Conservation (phyloP, 2,888 invertebrate species). For the Zaprionus obscuricornis region DNA sequence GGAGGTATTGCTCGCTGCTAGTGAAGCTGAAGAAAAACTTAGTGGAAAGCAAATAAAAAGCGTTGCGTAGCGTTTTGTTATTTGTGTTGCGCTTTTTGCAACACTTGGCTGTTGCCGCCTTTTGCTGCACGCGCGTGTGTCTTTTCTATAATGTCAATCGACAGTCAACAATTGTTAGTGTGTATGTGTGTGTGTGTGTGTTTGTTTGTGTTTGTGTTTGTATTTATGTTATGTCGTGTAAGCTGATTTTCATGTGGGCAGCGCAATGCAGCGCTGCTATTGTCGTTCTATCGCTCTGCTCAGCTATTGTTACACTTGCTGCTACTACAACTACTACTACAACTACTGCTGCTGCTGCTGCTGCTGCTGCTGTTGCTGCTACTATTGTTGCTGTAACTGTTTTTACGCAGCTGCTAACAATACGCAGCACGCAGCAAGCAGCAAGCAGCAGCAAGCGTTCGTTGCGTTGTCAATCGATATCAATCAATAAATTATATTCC, state of each 20-base stretch:
- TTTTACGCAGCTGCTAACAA: slow-evolving; percentile 30
- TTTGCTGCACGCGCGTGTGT: slow-evolving; percentile 19
- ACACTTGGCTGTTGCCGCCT: slow-evolving; percentile 7
- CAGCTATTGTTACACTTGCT: neutral
- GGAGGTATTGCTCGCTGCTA: neutral
- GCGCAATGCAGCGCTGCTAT: neutral
- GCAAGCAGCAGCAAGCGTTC: neutral
- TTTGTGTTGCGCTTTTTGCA: slow-evolving; percentile 57
- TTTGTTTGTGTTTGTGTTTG: neutral
- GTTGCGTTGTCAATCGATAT: slow-evolving; percentile 56
- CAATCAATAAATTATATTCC: slow-evolving; percentile 58
- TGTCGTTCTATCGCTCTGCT: slow-evolving; percentile 7
- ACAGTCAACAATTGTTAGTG: slow-evolving; percentile 5
- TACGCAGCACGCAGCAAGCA: slow-evolving; percentile 43
- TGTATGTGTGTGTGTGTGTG: neutral
- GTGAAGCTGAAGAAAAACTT: neutral
- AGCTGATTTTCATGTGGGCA: neutral
- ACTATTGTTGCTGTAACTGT: neutral
- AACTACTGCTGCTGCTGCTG: slow-evolving; percentile 8
- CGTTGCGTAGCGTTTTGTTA: slow-evolving; percentile 50
- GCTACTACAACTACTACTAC: neutral
- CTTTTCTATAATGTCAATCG: slow-evolving; percentile 52
- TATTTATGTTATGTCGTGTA: neutral
- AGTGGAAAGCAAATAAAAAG: slow-evolving; percentile 14
- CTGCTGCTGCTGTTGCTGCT: neutral